Evolutionary conservation across 30 jellyfish, hydroid and myxozoan species (phyloP).

Genomic region (Clytia hemisphaerica): DNA sequence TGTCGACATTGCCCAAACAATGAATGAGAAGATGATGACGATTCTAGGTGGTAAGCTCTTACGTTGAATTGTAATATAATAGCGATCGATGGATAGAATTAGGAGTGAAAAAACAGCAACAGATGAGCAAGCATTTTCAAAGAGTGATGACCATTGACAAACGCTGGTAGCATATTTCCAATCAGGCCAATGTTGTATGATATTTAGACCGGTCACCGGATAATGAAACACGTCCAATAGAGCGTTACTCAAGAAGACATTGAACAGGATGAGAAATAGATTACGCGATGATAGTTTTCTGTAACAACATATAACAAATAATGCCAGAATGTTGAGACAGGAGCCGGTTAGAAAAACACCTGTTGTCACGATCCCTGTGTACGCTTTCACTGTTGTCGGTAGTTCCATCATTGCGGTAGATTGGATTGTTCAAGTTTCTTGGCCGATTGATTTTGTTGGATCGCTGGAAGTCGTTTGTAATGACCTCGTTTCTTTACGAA

Average conservation of each 20-base stretch:
- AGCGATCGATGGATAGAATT: slow-evolving; percentile 7
- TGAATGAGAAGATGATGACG: not conserved
- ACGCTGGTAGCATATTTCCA: not conserved
- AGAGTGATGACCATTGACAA: not conserved
- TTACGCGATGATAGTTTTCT: not conserved
- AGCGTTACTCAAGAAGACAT: not conserved
- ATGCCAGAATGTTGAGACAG: not conserved
- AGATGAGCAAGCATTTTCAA: not conserved
- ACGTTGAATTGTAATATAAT: not conserved
- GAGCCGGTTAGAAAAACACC: not conserved
- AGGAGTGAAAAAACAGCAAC: not conserved
- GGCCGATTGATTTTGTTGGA: no score
- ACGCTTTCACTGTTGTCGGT: no score
- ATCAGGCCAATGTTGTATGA: slow-evolving; percentile 2
- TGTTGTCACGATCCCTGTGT: no score
- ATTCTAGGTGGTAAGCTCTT: not conserved
- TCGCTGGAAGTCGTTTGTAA: no score
- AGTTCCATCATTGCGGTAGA: no score
- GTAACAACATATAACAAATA: not conserved
- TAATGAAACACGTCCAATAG: not conserved
- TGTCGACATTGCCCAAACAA: slow-evolving; percentile 7
- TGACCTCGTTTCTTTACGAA: no score
- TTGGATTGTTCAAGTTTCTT: no score
- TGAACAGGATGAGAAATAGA: not conserved
- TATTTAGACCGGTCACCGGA: not conserved